These are phyloP conservation scores for Austrolebias charrua DNA, from an alignment of 2,797 vertebrate species.

Conservation along the genomic window DNA sequence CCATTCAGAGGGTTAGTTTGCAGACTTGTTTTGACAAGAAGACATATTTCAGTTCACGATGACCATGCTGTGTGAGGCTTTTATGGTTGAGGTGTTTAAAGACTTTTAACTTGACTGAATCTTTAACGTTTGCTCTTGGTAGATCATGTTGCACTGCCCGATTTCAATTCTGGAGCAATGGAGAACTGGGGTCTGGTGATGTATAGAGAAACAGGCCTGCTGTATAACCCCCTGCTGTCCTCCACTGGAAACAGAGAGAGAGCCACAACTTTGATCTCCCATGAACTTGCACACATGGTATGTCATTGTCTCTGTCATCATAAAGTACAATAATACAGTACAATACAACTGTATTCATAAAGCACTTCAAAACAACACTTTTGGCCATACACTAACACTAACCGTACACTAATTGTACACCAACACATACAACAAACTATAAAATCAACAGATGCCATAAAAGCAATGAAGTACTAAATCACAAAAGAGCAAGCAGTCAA, in stretches of 20 bases:
- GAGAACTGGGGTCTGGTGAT: conserved; percentile 96
- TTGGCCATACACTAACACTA: no score
- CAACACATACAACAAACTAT: no score
- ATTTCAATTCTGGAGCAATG: conserved; percentile 91
- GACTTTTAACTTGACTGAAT: not conserved
- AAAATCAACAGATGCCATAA: no score
- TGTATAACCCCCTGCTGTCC: conserved; percentile 74
- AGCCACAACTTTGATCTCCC: conserved; percentile 81
- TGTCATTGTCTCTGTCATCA: not conserved
- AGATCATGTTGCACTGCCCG: conserved; percentile 91
- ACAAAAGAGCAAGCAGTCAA: no score
- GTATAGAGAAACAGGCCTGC: conserved; percentile 87
- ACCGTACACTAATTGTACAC: no score
- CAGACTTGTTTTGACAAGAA: no score
- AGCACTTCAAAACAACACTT: no score
- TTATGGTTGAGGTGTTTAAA: not conserved
- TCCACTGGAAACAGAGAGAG: conserved; percentile 88
- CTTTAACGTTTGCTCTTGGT: conserved; percentile 2
- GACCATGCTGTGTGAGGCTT: not conserved
- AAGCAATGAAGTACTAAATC: no score
- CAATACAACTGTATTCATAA: no score
- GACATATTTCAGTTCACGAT: not conserved
- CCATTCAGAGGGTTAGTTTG: no score
- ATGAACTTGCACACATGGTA: conserved; percentile 94
- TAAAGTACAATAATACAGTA: no score